Evolutionary conservation across 2,888 invertebrate species (phyloP).

Genomic region (Prionchulus punctatus): DNA sequence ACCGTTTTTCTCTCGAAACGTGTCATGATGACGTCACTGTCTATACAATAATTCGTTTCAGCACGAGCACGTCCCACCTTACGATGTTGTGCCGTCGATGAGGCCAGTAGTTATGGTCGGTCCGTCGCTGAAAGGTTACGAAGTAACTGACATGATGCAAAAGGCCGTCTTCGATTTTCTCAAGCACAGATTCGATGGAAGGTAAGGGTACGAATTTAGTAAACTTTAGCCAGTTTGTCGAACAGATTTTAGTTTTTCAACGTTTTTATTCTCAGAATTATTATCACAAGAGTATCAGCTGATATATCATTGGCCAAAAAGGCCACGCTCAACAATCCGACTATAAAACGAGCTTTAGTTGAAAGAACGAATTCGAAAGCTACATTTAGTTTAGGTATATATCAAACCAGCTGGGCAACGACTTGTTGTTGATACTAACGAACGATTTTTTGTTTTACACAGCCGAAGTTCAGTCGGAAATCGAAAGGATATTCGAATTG

Average conservation of each 20-base stretch:
- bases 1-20: not conserved
- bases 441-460: conserved; percentile 10
- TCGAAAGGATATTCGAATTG: conserved; percentile 93
- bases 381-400: conserved; percentile 11
- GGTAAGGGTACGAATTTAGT: too few relatives aligned
- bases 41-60: conserved; percentile 10
- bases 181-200: conserved; percentile 89
- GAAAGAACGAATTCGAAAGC: conserved; percentile 49
- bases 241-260: too few relatives aligned
- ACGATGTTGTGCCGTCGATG: conserved; percentile 98
- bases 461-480: conserved; percentile 78
- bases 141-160: conserved; percentile 99
- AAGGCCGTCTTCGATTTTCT: conserved; percentile 95
- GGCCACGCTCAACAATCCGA: conserved; percentile 86
- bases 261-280: conserved; percentile 52
- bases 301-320: conserved; percentile 92
- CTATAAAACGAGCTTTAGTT: conserved; percentile 76
- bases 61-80: conserved; percentile 79
- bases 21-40: not conserved
- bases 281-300: conserved; percentile 93
- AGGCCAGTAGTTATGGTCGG: conserved; percentile 92
- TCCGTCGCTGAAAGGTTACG: conserved; percentile 93
- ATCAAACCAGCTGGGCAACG: not conserved
- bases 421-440: too few relatives aligned
- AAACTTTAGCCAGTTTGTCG: too few relatives aligned